Evolutionary conservation across 2,113 vertebrate species (phyloP), one percentile per base, ranked within the genome.

Genomic region (Labeo catla): DNA sequence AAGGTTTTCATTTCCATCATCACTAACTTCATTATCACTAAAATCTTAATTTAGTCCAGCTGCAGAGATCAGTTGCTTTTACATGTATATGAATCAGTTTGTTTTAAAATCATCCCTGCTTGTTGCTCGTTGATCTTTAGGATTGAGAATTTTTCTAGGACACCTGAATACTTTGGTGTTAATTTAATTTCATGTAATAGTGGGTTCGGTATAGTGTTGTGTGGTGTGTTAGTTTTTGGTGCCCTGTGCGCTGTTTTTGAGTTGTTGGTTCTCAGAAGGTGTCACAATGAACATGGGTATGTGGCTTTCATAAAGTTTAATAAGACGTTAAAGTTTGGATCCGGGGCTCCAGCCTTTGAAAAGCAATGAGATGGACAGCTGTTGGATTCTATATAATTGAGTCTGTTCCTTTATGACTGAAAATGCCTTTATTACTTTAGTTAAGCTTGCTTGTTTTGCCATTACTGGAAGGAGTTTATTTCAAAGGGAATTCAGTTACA

Each of bases 401-500:
- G 19, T 59, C 57, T 9, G 19, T 72, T 72, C 2, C 16, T 72
- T 72, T 72, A 72, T 21, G 65, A 36, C 28, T 39, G 28, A 36
- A 49, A 81, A 70, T 70, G 81, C 78, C 78, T 65, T 45, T 28
- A 63, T 28, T 13, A 34, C 15, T 19, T 68, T 76, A 49, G 45
- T 49, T 76, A 11, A 76, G 21, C 78, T 65, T 80, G 45, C 2
- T 36, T 49, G 12, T 54, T 70, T 43, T 43, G 81, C 72, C 61
- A 49, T 78, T 79, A 73, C 36, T 83, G 70, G 61, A 50, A 86
- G 45, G 65, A 86, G 72, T 19, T 13, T 73, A 79, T 49, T 82
- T 82, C 43, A 88, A 86, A 65, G 88, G 74, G 83, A 70, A 83
- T 80, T 80, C 54, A 68, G 50, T 77, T 23, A 76, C 50, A 87